Conservation (phyloP, 2,113 vertebrate species). For the Melozone crissalis region DNA sequence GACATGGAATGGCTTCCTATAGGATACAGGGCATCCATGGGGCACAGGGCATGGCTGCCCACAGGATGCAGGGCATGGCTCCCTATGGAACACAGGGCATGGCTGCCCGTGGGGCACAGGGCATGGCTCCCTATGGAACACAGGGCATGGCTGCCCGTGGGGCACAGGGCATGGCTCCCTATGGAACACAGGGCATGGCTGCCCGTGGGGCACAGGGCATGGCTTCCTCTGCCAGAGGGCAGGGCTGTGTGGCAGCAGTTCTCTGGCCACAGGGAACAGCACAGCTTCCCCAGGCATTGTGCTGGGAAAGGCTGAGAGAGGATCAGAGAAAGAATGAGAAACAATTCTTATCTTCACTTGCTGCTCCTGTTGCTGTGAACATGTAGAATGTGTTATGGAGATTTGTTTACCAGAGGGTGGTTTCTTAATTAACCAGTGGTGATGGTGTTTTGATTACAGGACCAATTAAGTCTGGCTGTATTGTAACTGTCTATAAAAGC, state of each 20-base stretch:
- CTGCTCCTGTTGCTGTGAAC: neutral
- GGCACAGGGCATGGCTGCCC: no score
- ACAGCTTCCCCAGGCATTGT: neutral
- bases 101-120: no score
- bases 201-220: neutral
- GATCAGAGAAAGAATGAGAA: no score
- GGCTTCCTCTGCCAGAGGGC: neutral
- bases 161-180: no score
- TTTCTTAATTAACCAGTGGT: neutral
- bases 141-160: no score
- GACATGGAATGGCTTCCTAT: no score
- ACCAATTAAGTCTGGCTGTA: neutral
- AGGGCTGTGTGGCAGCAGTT: neutral
- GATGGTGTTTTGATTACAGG: neutral
- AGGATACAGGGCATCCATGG: neutral
- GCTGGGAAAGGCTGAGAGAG: no score
- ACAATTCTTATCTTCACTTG: neutral
- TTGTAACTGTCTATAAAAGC: neutral
- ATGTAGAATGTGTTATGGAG: neutral
- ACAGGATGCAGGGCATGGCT: no score
- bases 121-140: no score
- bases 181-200: neutral
- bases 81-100: no score
- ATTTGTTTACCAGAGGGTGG: neutral
- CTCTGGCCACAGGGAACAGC: neutral